Evolutionary conservation across 2,113 vertebrate species (phyloP).

Genomic region (Mobula hypostoma): DNA sequence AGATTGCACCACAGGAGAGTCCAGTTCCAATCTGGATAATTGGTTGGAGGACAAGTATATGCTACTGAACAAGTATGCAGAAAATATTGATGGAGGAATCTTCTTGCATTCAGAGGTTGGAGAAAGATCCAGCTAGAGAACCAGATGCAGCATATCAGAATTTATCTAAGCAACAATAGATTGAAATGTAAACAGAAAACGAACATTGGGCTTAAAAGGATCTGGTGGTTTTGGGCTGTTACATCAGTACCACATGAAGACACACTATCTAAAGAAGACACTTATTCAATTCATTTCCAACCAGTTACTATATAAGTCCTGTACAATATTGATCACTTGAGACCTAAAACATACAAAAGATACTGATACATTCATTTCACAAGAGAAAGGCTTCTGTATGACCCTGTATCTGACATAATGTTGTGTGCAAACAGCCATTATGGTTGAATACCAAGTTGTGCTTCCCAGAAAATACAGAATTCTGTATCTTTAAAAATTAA

Average conservation of each 20-base stretch:
- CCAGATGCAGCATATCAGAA: neutral
- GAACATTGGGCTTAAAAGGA: neutral
- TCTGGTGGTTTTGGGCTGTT: neutral
- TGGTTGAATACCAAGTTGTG: neutral
- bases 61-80: neutral
- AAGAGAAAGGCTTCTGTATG: neutral
- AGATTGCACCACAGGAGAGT: slow-evolving; percentile 7
- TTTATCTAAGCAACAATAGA: neutral
- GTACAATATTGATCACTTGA: neutral
- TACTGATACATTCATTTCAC: neutral
- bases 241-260: neutral
- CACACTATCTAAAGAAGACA: neutral
- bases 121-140: neutral
- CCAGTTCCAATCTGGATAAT: neutral
- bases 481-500: neutral
- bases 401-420: neutral
- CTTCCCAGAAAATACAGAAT: neutral
- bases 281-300: neutral
- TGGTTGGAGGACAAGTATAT: slow-evolving; percentile 20
- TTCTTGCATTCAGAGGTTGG: neutral
- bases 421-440: neutral
- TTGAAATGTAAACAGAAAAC: neutral
- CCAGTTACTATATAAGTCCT: neutral
- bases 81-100: neutral
- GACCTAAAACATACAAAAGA: neutral